Base-by-base conservation (phyloP, 2,888 invertebrate species). In the Apamea monoglypha region DNA sequence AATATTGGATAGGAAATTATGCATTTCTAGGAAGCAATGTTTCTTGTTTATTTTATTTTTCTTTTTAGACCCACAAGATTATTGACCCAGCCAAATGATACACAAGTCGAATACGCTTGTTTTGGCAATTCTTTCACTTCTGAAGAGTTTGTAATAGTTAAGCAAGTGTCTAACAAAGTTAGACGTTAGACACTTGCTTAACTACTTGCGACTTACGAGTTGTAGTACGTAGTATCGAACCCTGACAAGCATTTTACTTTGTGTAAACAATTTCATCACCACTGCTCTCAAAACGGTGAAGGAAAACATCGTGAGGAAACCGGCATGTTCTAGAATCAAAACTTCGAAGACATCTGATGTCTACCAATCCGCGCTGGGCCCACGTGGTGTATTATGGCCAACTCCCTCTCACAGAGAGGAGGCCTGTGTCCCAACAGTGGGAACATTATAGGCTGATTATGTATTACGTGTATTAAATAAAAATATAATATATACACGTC, bases 1-100 rank as follows among this genome's bases (percentile, higher is more conserved):
- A 73, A 74, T 69, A 61, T 77, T 75, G 36, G 47, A 79, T 56
- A 47, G 25, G 53, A 75, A 73, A 83, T 78, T 56, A 36, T 81
- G 36, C 3, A 50, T 76, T 83, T 67, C 32, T 76, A 63, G 59
- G 68, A 14, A 73, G 36, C 12, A 68, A 4, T 70, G 29, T 67
- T 66, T 29, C 8, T 53, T 47, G 44, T 70, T 2, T 32, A 32
- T 32, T 77, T 36, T 47, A 21, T 40, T 64, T 36, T 50, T 69
- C 7, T 16, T 21, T 66, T 44, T n/a, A 36, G 18, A 32, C 25
- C 32, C 36, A 53, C 25, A 53, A 36, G 18, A 12, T 53, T 53
- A 53, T 25, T 25, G 16, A 47, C 21, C 14, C 16, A 53, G 25
- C 16, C 16, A 32, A 47, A 69, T 67, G 3, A 21, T 12, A 44